Evolutionary conservation across 92 coral and sea anemone species (phyloP), one percentile per base, ranked within the genome.

Genomic region (Actinostola sp.): DNA sequence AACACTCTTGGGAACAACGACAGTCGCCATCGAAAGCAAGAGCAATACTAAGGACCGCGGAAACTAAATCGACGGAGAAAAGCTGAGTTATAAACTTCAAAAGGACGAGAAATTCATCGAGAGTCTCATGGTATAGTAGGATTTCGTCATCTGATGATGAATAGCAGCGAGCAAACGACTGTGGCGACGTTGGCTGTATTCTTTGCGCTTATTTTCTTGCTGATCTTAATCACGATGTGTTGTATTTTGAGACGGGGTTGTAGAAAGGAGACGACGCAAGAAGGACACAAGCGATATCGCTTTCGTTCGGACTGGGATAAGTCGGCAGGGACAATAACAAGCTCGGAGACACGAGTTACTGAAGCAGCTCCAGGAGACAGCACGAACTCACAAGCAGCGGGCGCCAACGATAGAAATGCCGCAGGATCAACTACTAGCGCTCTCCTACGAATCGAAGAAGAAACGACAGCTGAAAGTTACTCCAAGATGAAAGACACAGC

Each of bases 101-200:
- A 46, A 46, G 23, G 19, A 13, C 53, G 23, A 17, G 17, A 29
- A 52, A 19, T 21, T 52, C 21, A 4, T 24, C 21, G 11, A 52
- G 21, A 52, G 9, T 24, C 59, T 52, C 59, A 52, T 19, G 27
- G 39, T 30, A 57, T 35, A 57, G 25, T n/a, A 48, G 21, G 54
- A 13, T 48, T 9, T n/a, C 13, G 19, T n/a, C 54, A 48, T 4
- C 19, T 20, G 3, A 21, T 53, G 30, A 83, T 83, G 89, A 83
- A 83, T 63, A 77, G 84, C 19, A 80, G 89, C 24, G 89, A 83
- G 35, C 82, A 77, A 46, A 83, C 89, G 23, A 83, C 89, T 11
- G 89, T 83, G 13, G 89, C 89, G 27, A 83, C 89, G 12, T 67
- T 83, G 59, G 89, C 89, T 0, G 84, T 83, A 8, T 83, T 83